These are phyloP conservation scores for Nothoprocta pentlandii DNA, from an alignment of 2,113 vertebrate genomes.

Conservation along the genomic window DNA sequence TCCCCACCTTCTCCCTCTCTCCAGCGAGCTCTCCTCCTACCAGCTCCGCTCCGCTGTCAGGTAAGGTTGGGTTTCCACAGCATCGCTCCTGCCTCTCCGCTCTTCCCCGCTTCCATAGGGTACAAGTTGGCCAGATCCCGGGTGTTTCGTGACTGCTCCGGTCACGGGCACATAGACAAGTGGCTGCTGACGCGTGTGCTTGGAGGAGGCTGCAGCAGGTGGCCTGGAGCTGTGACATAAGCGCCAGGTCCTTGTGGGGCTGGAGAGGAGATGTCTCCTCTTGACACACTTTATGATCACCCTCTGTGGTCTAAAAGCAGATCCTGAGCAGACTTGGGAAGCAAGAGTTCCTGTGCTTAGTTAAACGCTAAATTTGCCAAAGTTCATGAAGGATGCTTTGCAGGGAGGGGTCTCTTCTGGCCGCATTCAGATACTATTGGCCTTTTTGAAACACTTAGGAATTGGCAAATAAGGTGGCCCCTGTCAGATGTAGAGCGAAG, in stretches of 20 bases:
- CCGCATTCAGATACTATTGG: background rate
- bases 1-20: constrained; percentile 49
- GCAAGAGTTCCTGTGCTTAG: background rate
- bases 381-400: background rate
- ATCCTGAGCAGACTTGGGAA: background rate
- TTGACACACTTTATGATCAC: accelerated
- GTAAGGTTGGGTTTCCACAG: background rate
- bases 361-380: too few relatives aligned
- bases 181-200: accelerated
- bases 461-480: too few relatives aligned
- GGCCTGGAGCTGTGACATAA: background rate
- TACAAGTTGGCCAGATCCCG: background rate
- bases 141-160: accelerated
- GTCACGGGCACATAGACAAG: accelerated
- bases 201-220: background rate
- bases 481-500: accelerated
- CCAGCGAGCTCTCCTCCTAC: constrained; percentile 12
- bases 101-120: background rate
- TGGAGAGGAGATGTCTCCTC: background rate
- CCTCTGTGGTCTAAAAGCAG: background rate
- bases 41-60: constrained; percentile 1
- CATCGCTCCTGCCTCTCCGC: background rate
- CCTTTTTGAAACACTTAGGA: background rate
- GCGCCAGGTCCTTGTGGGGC: background rate
- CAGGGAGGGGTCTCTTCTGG: background rate